Conservation (phyloP, 2,113 vertebrate species). For the Ariopsis seemanni region DNA sequence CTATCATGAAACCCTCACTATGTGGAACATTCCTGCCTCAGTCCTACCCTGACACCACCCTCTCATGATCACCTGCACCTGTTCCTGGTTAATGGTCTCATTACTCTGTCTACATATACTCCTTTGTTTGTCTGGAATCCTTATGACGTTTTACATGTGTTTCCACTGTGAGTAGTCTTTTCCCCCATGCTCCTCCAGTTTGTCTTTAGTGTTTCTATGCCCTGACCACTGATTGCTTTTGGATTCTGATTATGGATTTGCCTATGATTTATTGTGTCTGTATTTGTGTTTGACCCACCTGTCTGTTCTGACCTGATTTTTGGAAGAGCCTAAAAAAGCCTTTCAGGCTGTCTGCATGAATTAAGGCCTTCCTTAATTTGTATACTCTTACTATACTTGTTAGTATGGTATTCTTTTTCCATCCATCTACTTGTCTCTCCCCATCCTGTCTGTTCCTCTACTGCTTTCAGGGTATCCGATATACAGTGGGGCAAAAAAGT, state of each 20-base stretch:
- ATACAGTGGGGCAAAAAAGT: too few relatives aligned
- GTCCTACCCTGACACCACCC: slow-evolving; percentile 10
- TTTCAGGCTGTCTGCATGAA: slow-evolving; percentile 15
- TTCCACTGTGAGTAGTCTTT: background rate
- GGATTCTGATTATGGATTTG: slow-evolving; percentile 9
- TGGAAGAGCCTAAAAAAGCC: background rate
- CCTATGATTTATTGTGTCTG: slow-evolving; percentile 10
- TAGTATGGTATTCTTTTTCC: background rate
- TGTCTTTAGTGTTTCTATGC: background rate
- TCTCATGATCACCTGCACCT: slow-evolving; percentile 28
- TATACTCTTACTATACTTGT: background rate
- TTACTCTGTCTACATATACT: slow-evolving; percentile 29
- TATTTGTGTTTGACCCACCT: background rate
- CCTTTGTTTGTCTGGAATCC: background rate
- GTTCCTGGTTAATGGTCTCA: slow-evolving; percentile 21
- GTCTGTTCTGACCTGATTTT: slow-evolving; percentile 1
- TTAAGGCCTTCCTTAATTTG: background rate
- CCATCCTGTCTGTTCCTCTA: background rate
- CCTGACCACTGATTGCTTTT: background rate
- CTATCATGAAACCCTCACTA: slow-evolving; percentile 4
- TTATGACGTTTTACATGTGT: slow-evolving; percentile 13
- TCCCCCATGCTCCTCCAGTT: background rate
- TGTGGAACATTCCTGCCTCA: slow-evolving; percentile 10
- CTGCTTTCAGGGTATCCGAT: slow-evolving; percentile 29
- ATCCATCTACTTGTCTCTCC: background rate